These are phyloP conservation scores for Stenichneumon culpator DNA, from an alignment of 2,888 invertebrate species.

Conservation along the genomic window DNA sequence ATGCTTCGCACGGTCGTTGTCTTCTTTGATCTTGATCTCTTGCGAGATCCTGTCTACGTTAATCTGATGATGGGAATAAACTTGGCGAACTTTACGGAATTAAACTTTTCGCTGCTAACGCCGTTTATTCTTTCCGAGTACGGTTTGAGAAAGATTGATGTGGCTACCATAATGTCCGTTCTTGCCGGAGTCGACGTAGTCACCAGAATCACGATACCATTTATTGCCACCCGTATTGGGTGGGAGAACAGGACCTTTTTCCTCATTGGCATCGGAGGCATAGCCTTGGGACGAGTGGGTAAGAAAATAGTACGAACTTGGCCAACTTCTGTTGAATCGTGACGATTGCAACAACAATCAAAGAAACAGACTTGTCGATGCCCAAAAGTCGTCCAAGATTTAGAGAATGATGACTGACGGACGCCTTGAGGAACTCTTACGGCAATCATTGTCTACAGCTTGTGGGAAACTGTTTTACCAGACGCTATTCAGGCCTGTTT, in stretches of 20 bases:
- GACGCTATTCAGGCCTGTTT: background rate
- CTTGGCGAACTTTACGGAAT: slow-evolving; percentile 90
- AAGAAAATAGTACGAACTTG: slow-evolving; percentile 74
- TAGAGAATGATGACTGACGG: background rate
- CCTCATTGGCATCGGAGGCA: slow-evolving; percentile 89
- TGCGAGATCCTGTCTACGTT: slow-evolving; percentile 90
- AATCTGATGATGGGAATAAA: slow-evolving; percentile 91
- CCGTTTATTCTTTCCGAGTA: slow-evolving; percentile 91
- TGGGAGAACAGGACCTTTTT: slow-evolving; percentile 91
- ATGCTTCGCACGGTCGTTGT: slow-evolving; percentile 87
- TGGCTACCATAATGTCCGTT: slow-evolving; percentile 90
- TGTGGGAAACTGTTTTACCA: background rate
- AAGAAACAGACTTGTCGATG: background rate
- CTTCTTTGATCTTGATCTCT: slow-evolving; percentile 90
- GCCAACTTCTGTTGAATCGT: background rate
- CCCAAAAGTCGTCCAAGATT: background rate
- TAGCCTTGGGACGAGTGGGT: slow-evolving; percentile 90
- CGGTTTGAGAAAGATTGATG: slow-evolving; percentile 87
- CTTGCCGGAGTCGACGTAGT: slow-evolving; percentile 89
- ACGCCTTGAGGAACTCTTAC: background rate
- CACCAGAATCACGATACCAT: slow-evolving; percentile 89
- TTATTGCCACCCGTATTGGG: slow-evolving; percentile 89
- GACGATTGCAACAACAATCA: no score
- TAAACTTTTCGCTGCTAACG: slow-evolving; percentile 91
- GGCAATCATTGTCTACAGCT: background rate